Base-by-base conservation (phyloP, 2,113 vertebrate genomes). In the Argyrosomus japonicus region DNA sequence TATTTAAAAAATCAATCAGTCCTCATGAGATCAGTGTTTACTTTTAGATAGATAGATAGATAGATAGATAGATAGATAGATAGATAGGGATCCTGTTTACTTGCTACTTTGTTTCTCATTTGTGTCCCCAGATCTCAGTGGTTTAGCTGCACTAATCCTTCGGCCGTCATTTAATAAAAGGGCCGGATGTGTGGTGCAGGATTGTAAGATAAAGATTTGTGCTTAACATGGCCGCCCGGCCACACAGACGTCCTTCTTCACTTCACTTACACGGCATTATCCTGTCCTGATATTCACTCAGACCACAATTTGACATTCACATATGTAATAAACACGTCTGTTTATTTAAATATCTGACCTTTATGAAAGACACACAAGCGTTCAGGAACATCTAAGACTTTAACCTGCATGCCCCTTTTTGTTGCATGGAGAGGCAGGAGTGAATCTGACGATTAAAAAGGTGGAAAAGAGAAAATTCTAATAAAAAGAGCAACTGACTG, bases 131-230 rank as follows among this genome's bases (percentile, higher is more conserved):
- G 73, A 86, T 85, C 75, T 81, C 32, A 1, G 57, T 82, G 88
- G 40, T 87, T 91, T 87, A 90, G 73, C 84, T n/a, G 70, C 87
- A 74, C 90, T 95, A 95, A 95, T 95, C 95, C 94, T 82, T 51
- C 75, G 75, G 86, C 87, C 36, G 50, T 90, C 90, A 86, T 89
- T 87, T 91, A 92, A 94, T 91, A 88, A 94, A 91, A 92, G 90
- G 75, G 75, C 54, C 67, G 57, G 88, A 89, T 84, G 89, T 88
- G 88, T 54, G 80, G 91, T 89, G 89, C 82, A 85, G 93, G 93
- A 93, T 91, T 91, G 89, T 77, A 80, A 94, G 93, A 95, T 95
- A 93, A 94, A 95, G 93, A 92, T 88, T 91, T 91, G 91, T 95
- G 94, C 94, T 95, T 94, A 95, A 95, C 91, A 90, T 92, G 83